A percentile compares a stretch with the other conserved stretches of the same genome.
These are phyloP conservation scores for Urocitellus parryii DNA, from an alignment of 2,113 vertebrate species.

Conservation along the genomic window DNA sequence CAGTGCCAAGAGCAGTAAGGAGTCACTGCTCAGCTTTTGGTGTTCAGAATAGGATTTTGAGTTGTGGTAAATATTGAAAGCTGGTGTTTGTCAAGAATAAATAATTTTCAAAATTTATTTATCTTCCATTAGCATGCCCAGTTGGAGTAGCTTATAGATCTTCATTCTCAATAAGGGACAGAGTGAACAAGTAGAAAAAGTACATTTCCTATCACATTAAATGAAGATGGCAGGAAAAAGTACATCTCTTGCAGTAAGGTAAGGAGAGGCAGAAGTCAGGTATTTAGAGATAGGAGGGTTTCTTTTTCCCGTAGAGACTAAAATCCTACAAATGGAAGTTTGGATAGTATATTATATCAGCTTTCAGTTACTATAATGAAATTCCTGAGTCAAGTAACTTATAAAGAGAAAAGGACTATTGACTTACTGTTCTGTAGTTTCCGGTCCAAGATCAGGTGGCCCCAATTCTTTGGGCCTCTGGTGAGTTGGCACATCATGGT, in stretches of 20 bases:
- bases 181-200: not conserved
- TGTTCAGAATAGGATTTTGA: not conserved
- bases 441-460: not conserved
- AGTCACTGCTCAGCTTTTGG: not conserved
- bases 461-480: not conserved
- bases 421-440: not conserved
- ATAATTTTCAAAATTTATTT: constrained; percentile 1
- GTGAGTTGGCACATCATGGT: not conserved
- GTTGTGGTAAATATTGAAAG: not conserved
- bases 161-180: not conserved
- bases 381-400: not conserved
- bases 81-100: not conserved
- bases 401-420: not conserved
- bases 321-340: not conserved
- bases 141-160: not conserved
- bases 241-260: not conserved
- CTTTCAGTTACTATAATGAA: not conserved
- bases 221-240: not conserved
- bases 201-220: not conserved
- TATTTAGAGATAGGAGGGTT: not conserved
- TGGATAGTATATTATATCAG: not conserved
- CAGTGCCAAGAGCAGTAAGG: not conserved
- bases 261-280: not conserved
- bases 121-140: not conserved
- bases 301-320: not conserved